Percentiles rank a stretch among this genome's conserved stretches.
Conservation (phyloP, 2,113 vertebrate species). For the Oryzias javanicus region DNA sequence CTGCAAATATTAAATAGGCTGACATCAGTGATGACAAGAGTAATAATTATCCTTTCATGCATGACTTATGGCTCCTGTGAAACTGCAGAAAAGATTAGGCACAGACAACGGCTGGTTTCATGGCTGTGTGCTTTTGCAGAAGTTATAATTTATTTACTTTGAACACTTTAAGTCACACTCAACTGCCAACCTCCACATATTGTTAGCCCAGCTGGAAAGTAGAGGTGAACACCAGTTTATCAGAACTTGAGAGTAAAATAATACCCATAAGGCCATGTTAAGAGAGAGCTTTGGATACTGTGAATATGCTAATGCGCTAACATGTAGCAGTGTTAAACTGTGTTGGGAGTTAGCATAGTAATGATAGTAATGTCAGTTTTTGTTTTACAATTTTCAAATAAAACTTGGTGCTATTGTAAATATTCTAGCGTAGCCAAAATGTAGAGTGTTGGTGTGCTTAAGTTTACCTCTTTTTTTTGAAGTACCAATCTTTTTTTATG, state of each 20-base stretch:
- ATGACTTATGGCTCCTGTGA: slow-evolving; percentile 45
- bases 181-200: slow-evolving; percentile 8
- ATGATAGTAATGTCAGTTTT: too few species aligned
- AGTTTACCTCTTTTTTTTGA: too few species aligned
- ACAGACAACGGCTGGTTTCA: slow-evolving; percentile 48
- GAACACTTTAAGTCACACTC: slow-evolving; percentile 23
- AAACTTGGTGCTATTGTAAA: too few species aligned
- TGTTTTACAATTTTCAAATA: too few species aligned
- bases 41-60: slow-evolving; percentile 62
- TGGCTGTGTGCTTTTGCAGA: slow-evolving; percentile 30
- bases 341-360: too few species aligned
- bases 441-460: too few species aligned
- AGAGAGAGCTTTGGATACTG: too few species aligned
- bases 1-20: slow-evolving; percentile 58
- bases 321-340: too few species aligned
- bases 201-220: slow-evolving; percentile 17
- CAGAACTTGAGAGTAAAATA: not conserved
- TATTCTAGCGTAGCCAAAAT: too few species aligned
- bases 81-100: slow-evolving; percentile 52
- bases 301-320: too few species aligned
- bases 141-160: slow-evolving; percentile 23
- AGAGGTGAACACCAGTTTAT: slow-evolving; percentile 21
- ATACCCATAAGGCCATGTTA: too few species aligned
- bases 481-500: too few species aligned
- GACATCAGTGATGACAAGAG: slow-evolving; percentile 53